A percentile compares a stretch with the other conserved stretches of the same genome.
These are phyloP conservation scores for Trissolcus basalis DNA, from an alignment of 1,140 invertebrate genomes.

Conservation along the genomic window DNA sequence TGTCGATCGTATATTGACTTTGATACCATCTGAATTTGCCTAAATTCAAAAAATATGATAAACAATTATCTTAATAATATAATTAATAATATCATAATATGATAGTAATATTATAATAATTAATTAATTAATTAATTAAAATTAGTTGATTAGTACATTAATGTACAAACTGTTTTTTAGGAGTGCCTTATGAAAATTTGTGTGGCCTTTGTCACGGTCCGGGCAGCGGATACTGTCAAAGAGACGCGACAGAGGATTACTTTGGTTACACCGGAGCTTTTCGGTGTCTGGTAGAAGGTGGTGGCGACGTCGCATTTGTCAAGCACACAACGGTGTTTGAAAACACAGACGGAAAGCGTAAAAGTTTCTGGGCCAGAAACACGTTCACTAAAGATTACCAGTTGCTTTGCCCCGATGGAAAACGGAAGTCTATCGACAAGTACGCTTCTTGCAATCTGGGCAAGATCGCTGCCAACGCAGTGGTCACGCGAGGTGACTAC, in stretches of 20 bases:
- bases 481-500: conserved; percentile 88
- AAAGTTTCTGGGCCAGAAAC: conserved; percentile 95
- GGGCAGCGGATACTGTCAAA: conserved; percentile 86
- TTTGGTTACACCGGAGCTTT: conserved; percentile 83
- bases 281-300: conserved; percentile 88
- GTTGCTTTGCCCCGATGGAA: conserved; percentile 94
- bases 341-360: conserved; percentile 92
- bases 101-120: too few relatives aligned
- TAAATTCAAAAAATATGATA: too few relatives aligned
- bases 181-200: conserved; percentile 90
- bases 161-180: too few relatives aligned
- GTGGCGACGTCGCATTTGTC: conserved; percentile 96
- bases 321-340: conserved; percentile 94
- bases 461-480: conserved; percentile 91
- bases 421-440: conserved; percentile 85
- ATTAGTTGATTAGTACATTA: too few relatives aligned
- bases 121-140: too few relatives aligned
- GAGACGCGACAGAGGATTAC: conserved; percentile 92
- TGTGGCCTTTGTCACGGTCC: conserved; percentile 95
- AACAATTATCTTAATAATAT: too few relatives aligned
- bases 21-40: too few relatives aligned
- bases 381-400: conserved; percentile 94
- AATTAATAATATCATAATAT: too few relatives aligned
- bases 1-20: too few relatives aligned
- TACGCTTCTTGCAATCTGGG: conserved; percentile 93